Percentiles rank a stretch among this genome's conserved stretches.
phyloP scores from a whole-genome alignment of 1,140 invertebrate species.

The Acyrthosiphon pisum region DNA sequence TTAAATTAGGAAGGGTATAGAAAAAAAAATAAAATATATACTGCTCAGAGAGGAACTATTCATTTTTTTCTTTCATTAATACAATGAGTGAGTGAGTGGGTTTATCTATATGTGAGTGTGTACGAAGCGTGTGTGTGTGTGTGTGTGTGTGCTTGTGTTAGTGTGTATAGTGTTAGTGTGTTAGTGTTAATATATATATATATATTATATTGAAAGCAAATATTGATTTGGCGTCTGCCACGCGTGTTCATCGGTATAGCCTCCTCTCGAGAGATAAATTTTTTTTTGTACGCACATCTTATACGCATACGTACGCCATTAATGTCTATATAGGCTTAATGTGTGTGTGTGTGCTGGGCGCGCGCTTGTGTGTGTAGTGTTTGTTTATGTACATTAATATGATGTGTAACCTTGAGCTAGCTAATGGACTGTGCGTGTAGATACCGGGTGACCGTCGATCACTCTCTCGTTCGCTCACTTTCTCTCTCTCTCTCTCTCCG shows the following conservation, averaged over 20 bases:
- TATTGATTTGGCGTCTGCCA: not conserved
- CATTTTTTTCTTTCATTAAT: not conserved
- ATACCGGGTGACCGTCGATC: constrained; percentile 13
- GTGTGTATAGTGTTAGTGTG: no score
- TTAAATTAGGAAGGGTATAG: no score
- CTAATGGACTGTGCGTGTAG: not conserved
- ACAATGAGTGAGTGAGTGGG: not conserved
- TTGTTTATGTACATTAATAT: constrained; percentile 13
- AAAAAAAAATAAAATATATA: not conserved
- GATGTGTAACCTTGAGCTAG: not conserved
- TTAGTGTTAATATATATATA: no score
- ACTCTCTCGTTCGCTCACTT: not conserved
- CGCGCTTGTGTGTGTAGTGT: not conserved
- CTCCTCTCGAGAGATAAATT: not conserved
- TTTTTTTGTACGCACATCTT: not conserved
- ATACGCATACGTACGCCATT: not conserved
- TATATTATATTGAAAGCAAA: not conserved
- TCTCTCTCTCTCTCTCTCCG: no score
- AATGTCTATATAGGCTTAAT: not conserved
- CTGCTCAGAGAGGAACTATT: no score
- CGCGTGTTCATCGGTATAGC: not conserved
- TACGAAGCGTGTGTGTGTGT: no score
- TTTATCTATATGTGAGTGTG: no score
- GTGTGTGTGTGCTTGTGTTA: no score
- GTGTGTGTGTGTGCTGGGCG: not conserved